phyloP scores from a whole-genome alignment of 2,797 vertebrate species.

The Masticophis lateralis region DNA sequence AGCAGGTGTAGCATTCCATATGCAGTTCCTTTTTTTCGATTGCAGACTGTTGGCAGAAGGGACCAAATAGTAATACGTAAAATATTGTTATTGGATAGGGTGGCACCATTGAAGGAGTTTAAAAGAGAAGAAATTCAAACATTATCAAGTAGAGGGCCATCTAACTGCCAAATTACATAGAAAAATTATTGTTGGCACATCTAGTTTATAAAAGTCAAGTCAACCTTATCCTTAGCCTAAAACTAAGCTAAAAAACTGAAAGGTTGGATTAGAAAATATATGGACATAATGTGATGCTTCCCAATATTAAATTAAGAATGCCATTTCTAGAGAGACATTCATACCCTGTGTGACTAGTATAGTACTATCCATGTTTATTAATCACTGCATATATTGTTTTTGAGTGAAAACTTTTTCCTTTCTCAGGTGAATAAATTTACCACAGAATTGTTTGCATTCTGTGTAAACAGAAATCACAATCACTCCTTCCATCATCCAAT shows the following conservation, averaged over 20 bases:
- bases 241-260: not conserved
- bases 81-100: not conserved
- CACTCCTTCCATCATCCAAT: not conserved
- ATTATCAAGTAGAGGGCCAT: not conserved
- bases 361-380: not conserved
- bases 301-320: constrained; percentile 33
- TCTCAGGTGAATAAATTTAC: not conserved
- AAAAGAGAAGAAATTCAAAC: not conserved
- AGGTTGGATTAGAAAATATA: not conserved
- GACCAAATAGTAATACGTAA: not conserved
- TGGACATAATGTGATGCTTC: constrained; percentile 5
- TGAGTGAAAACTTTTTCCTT: not conserved
- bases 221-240: not conserved
- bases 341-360: not conserved
- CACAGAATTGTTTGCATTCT: constrained; percentile 7
- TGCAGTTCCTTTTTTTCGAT: not conserved
- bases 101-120: not conserved
- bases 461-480: not conserved
- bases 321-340: not conserved
- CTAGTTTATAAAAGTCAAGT: constrained; percentile 8
- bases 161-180: not conserved
- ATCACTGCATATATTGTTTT: not conserved
- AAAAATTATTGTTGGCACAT: not conserved
- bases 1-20: not conserved
- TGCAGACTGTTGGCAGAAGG: not conserved